Evolutionary conservation across 1,140 invertebrate species (phyloP), one percentile per base, ranked within the genome.

Genomic region (Nasonia vitripennis): DNA sequence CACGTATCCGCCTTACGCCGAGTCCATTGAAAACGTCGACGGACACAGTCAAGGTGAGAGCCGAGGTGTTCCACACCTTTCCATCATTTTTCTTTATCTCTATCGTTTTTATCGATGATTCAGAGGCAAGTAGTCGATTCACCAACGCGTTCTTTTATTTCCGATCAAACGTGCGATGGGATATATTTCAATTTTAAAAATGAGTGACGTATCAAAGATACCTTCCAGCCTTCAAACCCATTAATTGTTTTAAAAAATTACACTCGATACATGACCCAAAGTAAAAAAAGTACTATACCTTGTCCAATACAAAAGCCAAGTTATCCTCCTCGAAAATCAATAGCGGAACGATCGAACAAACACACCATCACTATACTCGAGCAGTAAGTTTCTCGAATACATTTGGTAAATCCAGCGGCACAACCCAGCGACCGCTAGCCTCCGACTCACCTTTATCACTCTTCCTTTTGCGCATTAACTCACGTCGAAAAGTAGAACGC

Each of bases 41-140:
- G 87, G 89, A 67, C 90, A 92, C 27, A 93, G 90, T 87, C 92
- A 93, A 93, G 91, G 92, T 93, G 89, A 87, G 84, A 87, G 84
- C 81, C 14, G 20, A 68, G 14, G 27, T 84, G 74, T 7, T 20
- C 27, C 17, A n/a, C 31, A 11, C 10, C 73, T 23, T 74, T 74
- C 20, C 1, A 34, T 74, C 71, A 17, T 34, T 31, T 74, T 10
- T 74, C 73, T 14, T 80, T 20, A 80, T 80, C n/a, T 68, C 17
- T 37, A 23, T 41, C 14, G 70, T 11, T 27, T 37, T 73, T 73
- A 73, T 27, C 71, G 31, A 27, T 34, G 34, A 73, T 34, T 37
- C 34, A 73, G 12, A 51, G 48, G 14, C 48, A 14, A 17, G 12
- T 14, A 51, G 48, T 10, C 48, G 48, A 51, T 51, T 51, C 48